A percentile compares a stretch with the other conserved stretches of the same genome.
These are phyloP conservation scores for Sphenodon punctatus DNA, from an alignment of 2,797 vertebrate species.

Conservation along the genomic window DNA sequence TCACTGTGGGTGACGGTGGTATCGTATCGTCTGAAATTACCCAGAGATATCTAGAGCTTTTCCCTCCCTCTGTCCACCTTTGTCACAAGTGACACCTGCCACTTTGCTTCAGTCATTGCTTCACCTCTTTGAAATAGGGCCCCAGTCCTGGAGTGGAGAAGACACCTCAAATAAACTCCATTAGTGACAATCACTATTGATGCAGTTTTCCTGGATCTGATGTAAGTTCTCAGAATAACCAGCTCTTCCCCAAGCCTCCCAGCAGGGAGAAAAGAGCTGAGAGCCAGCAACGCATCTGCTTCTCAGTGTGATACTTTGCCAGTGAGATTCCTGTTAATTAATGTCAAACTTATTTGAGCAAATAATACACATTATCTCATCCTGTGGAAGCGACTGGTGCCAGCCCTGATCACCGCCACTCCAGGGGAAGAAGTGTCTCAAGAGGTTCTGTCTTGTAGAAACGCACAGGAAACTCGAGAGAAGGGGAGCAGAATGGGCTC, in stretches of 20 bases:
- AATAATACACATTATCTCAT: constrained; percentile 58
- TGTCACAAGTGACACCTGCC: constrained; percentile 2
- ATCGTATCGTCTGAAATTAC: too few species aligned
- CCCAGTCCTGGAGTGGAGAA: constrained; percentile 5
- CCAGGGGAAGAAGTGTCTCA: rapidly evolving
- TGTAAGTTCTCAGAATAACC: neutral
- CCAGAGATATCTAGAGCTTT: too few species aligned
- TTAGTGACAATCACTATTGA: constrained; percentile 36
- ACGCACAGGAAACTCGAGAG: neutral
- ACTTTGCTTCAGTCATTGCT: neutral
- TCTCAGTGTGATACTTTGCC: constrained; percentile 43
- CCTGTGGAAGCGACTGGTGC: constrained; percentile 43
- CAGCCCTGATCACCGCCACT: rapidly evolving
- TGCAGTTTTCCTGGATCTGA: neutral
- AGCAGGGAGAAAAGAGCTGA: constrained; percentile 52
- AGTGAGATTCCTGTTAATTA: constrained; percentile 65
- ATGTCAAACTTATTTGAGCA: constrained; percentile 68
- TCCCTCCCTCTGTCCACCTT: too few species aligned
- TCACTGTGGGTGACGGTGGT: too few species aligned
- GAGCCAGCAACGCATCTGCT: constrained; percentile 58
- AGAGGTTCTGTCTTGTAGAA: neutral
- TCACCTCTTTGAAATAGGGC: constrained; percentile 5
- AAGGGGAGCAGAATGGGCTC: neutral
- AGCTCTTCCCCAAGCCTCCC: neutral
- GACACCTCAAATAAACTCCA: neutral